Base-by-base conservation (phyloP, 2,797 vertebrate genomes). In the Rostrhamus sociabilis region DNA sequence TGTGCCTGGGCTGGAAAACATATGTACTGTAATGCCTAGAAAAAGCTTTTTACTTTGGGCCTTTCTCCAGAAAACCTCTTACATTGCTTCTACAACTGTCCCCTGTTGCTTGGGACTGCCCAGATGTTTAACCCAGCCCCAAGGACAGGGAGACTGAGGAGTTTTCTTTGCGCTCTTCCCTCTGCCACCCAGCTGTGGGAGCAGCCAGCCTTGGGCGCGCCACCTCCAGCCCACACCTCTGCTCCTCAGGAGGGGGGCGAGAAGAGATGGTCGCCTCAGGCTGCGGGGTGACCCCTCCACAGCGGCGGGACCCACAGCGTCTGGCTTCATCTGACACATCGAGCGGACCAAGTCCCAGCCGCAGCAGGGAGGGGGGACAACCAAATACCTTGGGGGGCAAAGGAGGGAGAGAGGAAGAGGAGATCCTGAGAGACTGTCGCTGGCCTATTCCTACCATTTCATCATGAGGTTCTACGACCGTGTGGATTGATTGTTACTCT, bases 41-140 rank as follows among this genome's bases (percentile, higher is more conserved):
- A 60, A 71, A 94, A 77, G 59, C 83, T 87, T 89, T 84, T 84
- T 74, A 47, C 45, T 74, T 73, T 22, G 56, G 95, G 90, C 77
- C 56, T 71, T 43, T 56, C 56, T 97, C 92, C 94, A 95, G 52
- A 79, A 94, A 95, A 85, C 40, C 88, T 71, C 45, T 62, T 47
- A 68, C 19, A 42, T 74, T 68, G 64, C 53, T 86, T 92, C 85
- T 80, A 89, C 86, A 77, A 85, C 56, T 82, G 50, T 64, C 14
- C 53, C 29, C 32, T 19, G 48, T 58, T 82, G 48, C 56, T 76
- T 32, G 67, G 85, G 76, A 12, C 79, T 76, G 36, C 63, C 43
- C 66, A 76, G 59, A 64, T 63, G 53, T 82, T 84, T 69, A 86
- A 89, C 31, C 26, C 31, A 42, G 40, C n/a, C 62, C 59, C 2